Base-by-base conservation (phyloP, 2,113 vertebrate species). In the Crotalus horridus region DNA sequence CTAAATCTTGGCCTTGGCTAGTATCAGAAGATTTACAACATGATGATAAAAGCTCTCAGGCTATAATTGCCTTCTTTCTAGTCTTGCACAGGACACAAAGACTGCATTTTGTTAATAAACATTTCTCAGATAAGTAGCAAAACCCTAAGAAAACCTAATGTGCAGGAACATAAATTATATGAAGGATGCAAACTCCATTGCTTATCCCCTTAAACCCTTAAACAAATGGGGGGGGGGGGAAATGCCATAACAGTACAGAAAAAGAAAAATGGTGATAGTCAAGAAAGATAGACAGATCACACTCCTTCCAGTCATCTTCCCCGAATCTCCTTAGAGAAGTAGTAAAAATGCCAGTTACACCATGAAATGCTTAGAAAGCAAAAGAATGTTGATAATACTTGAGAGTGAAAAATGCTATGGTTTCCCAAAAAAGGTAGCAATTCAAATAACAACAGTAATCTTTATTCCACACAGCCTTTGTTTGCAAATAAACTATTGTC, bases 61-160 rank as follows among this genome's bases (percentile, higher is more conserved):
- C 74, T 81, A 21, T 81, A 81, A 81, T 21, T 81, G 33, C 17
- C 7, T n/a, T 88, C 29, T 54, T 88, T 88, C 87, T 54, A 33
- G 29, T n/a, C 2, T 89, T 55, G 24, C 85, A 94, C 94, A 39
- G 46, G 59, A 61, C 51, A 88, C 46, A 74, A 23, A 93, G 46
- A 56, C 61, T 17, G 59, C 48, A 2, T 91, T 8, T 91, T 55
- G 26, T 88, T 6, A 61, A 89, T 1, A 0, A 90, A 0, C 0
- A 89, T 81, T 91, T 89, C 54, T 4, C 23, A 88, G 29, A 54
- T 55, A 74, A n/a, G 17, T 89, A 43, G 53, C 53, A n/a, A 4
- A 12, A 55, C 39, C 85, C 91, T 90, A 89, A 6, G 90, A 94
- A 96, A 96, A 59, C 51, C 87, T 17, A 89, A n/a, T 0, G 12